Evolutionary conservation across 2,113 vertebrate species (phyloP), one percentile per base, ranked within the genome.

Genomic region (Apteryx owenii): DNA sequence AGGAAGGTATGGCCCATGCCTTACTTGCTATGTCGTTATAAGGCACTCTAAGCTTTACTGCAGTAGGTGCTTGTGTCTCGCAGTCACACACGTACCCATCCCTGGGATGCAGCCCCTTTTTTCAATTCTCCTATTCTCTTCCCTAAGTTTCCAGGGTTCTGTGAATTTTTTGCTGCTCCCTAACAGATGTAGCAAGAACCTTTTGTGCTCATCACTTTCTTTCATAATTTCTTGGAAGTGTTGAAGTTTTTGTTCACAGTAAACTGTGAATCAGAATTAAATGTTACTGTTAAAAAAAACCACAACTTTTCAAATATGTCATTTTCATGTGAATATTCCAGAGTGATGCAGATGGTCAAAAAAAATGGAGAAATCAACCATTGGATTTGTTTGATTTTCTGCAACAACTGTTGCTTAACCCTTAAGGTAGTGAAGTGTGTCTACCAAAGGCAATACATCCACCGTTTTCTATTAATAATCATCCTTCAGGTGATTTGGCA

Each of bases 161-260:
- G 31, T 85, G 53, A 26, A 36, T 29, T 83, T 68, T 60, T 78
- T 92, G 60, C 44, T 72, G 12, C 50, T 92, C n/a, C 38, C 15
- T 72, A 85, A 76, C 89, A 96, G 86, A 96, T 79, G 66, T 42
- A 95, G 73, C 33, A 81, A 93, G 80, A 95, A 90, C 50, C 26
- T 87, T 89, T 90, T 92, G 96, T 79, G 77, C 80, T 93, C 38
- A 61, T 50, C 48, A 65, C 56, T 93, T 96, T 70, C 75, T 85
- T 92, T 91, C 89, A 85, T 54, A 54, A 66, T 96, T 95, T 88
- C 69, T 65, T 69, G 81, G 46, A 93, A 81, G 69, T 61, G 92
- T 95, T 95, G 93, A 96, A 92, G 60, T 90, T 96, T 86, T 96
- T 60, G 48, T 90, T 97, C 86, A 80, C 83, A 94, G 86, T 65